Evolutionary conservation across 1,140 invertebrate genomes (phyloP), one percentile per base, ranked within the genome.

Genomic region (Dolichoris vasculosae): DNA sequence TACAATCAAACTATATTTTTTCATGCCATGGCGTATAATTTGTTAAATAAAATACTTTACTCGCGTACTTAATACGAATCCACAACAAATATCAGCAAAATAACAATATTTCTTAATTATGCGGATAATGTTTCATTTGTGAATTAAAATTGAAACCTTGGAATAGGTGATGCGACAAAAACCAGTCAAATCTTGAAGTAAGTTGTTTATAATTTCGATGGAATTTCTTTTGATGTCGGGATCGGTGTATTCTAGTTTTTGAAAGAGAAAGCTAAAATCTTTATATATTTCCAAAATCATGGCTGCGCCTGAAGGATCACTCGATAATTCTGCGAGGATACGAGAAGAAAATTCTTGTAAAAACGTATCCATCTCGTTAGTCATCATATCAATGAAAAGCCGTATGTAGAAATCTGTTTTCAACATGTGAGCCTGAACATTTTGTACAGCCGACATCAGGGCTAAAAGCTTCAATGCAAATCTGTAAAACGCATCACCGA

Each of bases 141-240:
- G 7, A 20, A 9, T 43, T 0, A 43, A 73, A 43, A 73, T 73
- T 11, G 35, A 67, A 55, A 90, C 90, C 89, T 90, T 82, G 11
- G 86, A 86, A 0, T 55, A 4, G n/a, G 79, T 83, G 51, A 91
- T 71, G 3, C 26, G 7, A 0, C 89, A 78, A 7, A 85, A 87
- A 13, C 87, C 85, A 30, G 85, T 84, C 2, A 88, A 87, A 87
- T 93, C 91, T 81, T 89, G 87, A 23, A 92, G 51, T 17, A 93
- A 30, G 85, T 93, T 91, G 40, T 87, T 83, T 8, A 92, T 46
- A 32, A 93, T 93, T 87, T 92, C 88, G 26, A 92, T 83, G 59
- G 79, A 90, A 87, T 93, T 92, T 71, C 87, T 91, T 64, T 90
- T 90, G 0, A 93, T 85, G 51, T 93, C 92, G 1, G 92, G 91